phyloP scores from a whole-genome alignment of 92 coral and sea anemone species.

The Actinernus sp. region DNA sequence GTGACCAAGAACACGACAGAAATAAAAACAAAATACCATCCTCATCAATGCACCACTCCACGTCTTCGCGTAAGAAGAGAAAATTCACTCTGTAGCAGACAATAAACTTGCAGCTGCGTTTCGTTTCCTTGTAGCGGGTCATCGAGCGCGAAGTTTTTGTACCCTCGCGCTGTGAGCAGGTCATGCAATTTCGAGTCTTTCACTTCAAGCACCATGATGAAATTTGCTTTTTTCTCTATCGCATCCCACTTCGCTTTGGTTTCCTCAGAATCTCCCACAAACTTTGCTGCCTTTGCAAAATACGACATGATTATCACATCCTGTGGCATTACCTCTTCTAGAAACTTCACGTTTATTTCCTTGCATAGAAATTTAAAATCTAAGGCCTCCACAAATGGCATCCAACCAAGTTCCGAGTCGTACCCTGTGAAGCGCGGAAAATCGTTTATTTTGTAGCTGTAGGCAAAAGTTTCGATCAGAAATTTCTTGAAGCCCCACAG shows the following conservation, averaged over 20 bases:
- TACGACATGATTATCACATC: constrained; percentile 68
- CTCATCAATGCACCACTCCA: too few relatives aligned
- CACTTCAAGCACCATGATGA: constrained; percentile 53
- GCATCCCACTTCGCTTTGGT: constrained; percentile 47
- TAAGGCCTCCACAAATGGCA: constrained; percentile 54
- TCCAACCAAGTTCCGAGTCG: constrained; percentile 71
- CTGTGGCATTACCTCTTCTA: constrained; percentile 31
- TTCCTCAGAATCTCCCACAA: constrained; percentile 11
- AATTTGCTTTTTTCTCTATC: constrained; percentile 57
- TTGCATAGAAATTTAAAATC: constrained; percentile 51
- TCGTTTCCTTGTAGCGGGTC: constrained; percentile 11
- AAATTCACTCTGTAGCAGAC: neutral
- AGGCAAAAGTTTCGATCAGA: constrained; percentile 57
- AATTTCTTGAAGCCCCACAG: constrained; percentile 66
- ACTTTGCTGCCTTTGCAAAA: constrained; percentile 12
- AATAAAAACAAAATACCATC: too few relatives aligned
- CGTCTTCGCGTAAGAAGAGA: neutral
- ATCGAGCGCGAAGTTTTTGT: neutral
- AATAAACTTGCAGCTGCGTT: constrained; percentile 3
- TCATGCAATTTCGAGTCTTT: constrained; percentile 22
- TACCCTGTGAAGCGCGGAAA: constrained; percentile 55
- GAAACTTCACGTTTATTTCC: constrained; percentile 22
- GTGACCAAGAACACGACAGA: too few relatives aligned
- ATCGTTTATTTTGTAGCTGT: constrained; percentile 26
- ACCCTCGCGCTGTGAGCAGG: constrained; percentile 20